Conservation (phyloP, 2,113 vertebrate genomes). For the Carettochelys insculpta region DNA sequence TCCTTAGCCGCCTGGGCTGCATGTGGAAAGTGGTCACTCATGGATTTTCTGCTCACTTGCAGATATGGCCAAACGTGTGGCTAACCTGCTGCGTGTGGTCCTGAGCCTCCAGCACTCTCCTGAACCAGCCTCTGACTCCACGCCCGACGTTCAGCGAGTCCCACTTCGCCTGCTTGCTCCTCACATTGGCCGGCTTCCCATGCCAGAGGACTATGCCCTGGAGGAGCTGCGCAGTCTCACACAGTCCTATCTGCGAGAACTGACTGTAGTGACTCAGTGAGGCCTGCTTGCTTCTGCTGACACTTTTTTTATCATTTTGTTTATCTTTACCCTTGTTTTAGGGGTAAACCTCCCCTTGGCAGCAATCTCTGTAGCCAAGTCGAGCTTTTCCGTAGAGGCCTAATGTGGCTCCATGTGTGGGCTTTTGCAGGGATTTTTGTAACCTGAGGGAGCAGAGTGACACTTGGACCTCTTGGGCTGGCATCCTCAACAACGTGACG, state of each 20-base stretch:
- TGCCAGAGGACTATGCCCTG: slow-evolving; percentile 96
- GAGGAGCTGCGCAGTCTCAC: slow-evolving; percentile 93
- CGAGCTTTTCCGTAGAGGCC: background rate
- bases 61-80: slow-evolving; percentile 97
- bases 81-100: slow-evolving; percentile 91
- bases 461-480: background rate
- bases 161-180: slow-evolving; percentile 87
- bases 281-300: rapidly evolving
- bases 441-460: background rate
- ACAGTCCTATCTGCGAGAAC: slow-evolving; percentile 89
- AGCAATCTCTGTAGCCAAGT: background rate
- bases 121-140: slow-evolving; percentile 32
- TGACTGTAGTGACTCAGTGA: slow-evolving; percentile 80
- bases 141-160: slow-evolving; percentile 67
- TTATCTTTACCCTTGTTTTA: background rate
- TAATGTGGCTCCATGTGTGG: background rate
- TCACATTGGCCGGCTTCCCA: slow-evolving; percentile 88
- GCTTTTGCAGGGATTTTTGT: background rate
- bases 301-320: background rate
- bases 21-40: background rate
- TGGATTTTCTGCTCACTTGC: background rate
- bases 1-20: background rate
- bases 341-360: background rate
- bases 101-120: slow-evolving; percentile 87
- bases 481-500: background rate